phyloP scores from a whole-genome alignment of 2,888 invertebrate genomes.

The Tenthredo livida region DNA sequence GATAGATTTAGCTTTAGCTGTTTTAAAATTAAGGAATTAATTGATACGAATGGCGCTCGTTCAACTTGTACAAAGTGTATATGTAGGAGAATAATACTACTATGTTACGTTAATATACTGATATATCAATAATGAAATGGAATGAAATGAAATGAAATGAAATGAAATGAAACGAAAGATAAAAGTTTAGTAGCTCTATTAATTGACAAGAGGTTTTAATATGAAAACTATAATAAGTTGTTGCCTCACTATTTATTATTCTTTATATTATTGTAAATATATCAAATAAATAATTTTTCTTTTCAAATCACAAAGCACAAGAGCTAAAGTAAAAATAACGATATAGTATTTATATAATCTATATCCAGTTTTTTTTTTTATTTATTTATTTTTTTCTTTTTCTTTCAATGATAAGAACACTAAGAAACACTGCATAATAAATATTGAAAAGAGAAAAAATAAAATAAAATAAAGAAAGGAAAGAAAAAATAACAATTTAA shows the following conservation, averaged over 20 bases:
- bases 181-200: conserved; percentile 22
- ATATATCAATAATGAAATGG: neutral
- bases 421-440: conserved; percentile 16
- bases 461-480: neutral
- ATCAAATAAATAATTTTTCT: conserved; percentile 14
- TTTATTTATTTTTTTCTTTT: no score
- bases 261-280: conserved; percentile 40
- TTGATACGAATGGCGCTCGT: conserved; percentile 42
- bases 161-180: neutral
- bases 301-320: conserved; percentile 20
- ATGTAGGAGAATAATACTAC: conserved; percentile 17
- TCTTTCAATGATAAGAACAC: neutral
- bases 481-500: neutral
- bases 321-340: neutral
- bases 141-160: neutral
- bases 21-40: neutral
- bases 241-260: conserved; percentile 47
- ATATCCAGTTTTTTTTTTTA: neutral
- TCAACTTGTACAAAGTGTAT: conserved; percentile 53
- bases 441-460: neutral
- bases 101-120: conserved; percentile 24
- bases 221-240: neutral
- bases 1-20: conserved; percentile 1
- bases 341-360: neutral
- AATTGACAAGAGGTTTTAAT: conserved; percentile 40